Conservation (phyloP, 1,140 invertebrate genomes). For the Druon quercuslanigerum region DNA sequence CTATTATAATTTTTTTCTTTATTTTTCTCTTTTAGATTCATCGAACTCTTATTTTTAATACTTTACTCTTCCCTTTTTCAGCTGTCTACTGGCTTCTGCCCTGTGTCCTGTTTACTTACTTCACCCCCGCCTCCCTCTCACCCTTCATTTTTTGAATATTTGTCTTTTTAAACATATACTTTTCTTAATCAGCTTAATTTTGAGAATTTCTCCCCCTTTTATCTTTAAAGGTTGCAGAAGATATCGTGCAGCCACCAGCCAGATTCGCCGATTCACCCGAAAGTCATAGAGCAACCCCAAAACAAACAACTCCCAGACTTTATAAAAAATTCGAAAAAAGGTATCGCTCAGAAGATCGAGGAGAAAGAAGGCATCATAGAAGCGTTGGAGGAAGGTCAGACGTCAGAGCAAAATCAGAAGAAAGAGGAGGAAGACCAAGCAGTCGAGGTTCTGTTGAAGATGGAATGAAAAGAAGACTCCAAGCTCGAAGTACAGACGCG, state of each 20-base stretch:
- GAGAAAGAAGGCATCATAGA: conserved; percentile 79
- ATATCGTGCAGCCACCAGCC: conserved; percentile 90
- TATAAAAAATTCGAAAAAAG: conserved; percentile 90
- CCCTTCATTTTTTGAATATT: too few relatives aligned
- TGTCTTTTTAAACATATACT: too few relatives aligned
- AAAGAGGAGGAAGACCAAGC: conserved; percentile 77
- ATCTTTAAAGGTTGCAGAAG: conserved; percentile 76
- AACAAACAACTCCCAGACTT: conserved; percentile 76
- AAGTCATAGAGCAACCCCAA: conserved; percentile 70
- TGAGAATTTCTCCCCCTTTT: neutral
- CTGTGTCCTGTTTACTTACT: too few relatives aligned
- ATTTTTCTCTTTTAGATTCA: neutral
- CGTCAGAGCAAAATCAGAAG: conserved; percentile 87
- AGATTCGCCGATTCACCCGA: conserved; percentile 91
- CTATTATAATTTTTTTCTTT: too few relatives aligned
- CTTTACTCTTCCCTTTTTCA: too few relatives aligned
- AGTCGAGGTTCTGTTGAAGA: conserved; percentile 77
- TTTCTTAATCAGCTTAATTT: neutral
- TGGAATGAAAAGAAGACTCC: conserved; percentile 78
- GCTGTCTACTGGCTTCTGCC: too few relatives aligned
- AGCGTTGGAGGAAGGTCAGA: conserved; percentile 81
- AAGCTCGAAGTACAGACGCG: conserved; percentile 83
- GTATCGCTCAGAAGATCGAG: conserved; percentile 87
- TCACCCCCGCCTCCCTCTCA: too few relatives aligned
- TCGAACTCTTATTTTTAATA: neutral